Conservation (phyloP, 2,797 vertebrate species). For the Serranus cabrilla region DNA sequence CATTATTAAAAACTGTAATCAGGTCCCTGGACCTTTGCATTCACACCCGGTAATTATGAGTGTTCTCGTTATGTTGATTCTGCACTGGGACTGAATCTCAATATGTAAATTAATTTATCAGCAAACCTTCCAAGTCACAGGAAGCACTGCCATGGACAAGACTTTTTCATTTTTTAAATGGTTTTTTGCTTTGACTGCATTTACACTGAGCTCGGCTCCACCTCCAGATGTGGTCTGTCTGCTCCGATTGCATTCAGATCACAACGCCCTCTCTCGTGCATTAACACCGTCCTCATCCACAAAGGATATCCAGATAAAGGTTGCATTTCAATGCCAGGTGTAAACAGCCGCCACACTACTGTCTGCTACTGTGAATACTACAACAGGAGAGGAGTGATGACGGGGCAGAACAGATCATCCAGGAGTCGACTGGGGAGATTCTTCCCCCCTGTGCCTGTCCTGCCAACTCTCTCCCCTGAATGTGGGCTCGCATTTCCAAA, state of each 20-base stretch:
- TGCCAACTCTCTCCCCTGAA: not conserved
- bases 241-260: not conserved
- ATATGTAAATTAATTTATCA: not conserved
- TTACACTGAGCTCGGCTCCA: not conserved
- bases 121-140: not conserved
- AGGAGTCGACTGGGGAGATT: not conserved
- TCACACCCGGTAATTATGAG: not conserved
- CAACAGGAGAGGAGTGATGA: slow-evolving; percentile 1
- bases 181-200: not conserved
- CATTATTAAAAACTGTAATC: not conserved
- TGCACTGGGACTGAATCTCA: not conserved
- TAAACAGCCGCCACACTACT: not conserved
- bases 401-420: not conserved
- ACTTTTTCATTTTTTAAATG: not conserved
- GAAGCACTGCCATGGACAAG: not conserved
- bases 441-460: not conserved
- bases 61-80: not conserved
- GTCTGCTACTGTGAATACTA: not conserved
- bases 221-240: not conserved
- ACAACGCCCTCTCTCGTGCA: not conserved
- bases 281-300: not conserved
- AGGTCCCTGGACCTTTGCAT: too few species aligned
- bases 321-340: not conserved
- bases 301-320: not conserved
- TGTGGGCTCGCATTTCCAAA: not conserved